Conservation (phyloP, 2,888 invertebrate genomes). For the Rotaria magnacalcarata region DNA sequence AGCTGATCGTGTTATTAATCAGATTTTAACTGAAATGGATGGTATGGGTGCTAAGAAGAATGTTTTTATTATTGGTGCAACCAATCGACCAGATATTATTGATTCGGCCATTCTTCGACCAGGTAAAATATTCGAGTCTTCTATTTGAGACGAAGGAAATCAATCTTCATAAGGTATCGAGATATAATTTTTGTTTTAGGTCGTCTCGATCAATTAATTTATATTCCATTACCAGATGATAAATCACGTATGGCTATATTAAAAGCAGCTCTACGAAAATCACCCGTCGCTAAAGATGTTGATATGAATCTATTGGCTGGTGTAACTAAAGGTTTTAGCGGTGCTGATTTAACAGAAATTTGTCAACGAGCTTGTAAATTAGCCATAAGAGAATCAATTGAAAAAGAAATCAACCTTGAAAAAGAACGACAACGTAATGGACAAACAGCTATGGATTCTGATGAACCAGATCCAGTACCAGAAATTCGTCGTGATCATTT, state of each 20-base stretch:
- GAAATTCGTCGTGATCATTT: constrained; percentile 95
- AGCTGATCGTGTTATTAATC: constrained; percentile 97
- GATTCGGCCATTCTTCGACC: constrained; percentile 97
- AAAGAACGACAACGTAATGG: constrained; percentile 76
- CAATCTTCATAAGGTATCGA: too few species aligned
- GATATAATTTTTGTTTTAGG: constrained; percentile 56
- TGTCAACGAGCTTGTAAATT: constrained; percentile 98
- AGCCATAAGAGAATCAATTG: constrained; percentile 94
- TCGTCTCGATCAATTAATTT: constrained; percentile 95
- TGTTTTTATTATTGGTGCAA: constrained; percentile 96
- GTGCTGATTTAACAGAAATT: constrained; percentile 97
- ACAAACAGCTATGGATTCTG: constrained; percentile 62
- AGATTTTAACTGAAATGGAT: constrained; percentile 99
- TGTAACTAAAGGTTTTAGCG: constrained; percentile 87
- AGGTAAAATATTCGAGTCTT: constrained; percentile 56
- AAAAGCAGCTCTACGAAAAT: constrained; percentile 88
- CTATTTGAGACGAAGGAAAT: too few species aligned
- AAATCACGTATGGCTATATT: constrained; percentile 93
- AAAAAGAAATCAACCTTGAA: constrained; percentile 85
- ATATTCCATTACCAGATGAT: constrained; percentile 98
- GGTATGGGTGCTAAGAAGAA: constrained; percentile 99
- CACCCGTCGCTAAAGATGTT: constrained; percentile 85
- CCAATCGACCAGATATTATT: constrained; percentile 88
- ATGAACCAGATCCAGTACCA: constrained; percentile 86
- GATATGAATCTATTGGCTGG: constrained; percentile 70